Percentiles rank a stretch among this genome's conserved stretches.
Evolutionary conservation across 2,888 invertebrate species (phyloP).

Genomic region (Cantharis rustica): DNA sequence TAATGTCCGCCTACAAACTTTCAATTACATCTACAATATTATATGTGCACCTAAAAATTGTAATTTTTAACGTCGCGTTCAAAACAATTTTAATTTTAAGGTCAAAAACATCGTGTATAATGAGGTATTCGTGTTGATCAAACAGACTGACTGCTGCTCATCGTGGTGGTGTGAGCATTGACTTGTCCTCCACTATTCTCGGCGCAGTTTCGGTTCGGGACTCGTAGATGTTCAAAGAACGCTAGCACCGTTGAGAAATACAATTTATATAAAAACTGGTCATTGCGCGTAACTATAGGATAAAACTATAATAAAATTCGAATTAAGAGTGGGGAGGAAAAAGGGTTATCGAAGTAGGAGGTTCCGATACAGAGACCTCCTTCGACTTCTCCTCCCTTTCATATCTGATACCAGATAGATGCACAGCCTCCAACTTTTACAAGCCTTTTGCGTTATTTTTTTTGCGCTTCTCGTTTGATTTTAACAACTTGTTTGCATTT

Average conservation of each 20-base stretch:
- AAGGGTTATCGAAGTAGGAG: conserved; percentile 51
- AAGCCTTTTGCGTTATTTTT: conserved; percentile 29
- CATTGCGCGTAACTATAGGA: conserved; percentile 41
- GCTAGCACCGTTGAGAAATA: conserved; percentile 23
- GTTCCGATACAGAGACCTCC: conserved; percentile 51
- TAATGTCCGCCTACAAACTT: not conserved
- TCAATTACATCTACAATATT: not conserved
- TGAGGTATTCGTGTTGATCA: conserved; percentile 11
- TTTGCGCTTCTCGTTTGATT: conserved; percentile 14
- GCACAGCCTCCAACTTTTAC: conserved; percentile 44
- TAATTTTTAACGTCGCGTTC: not conserved
- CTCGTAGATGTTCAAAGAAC: not conserved
- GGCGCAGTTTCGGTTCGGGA: not conserved
- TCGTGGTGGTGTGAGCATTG: conserved; percentile 14
- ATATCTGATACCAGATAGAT: conserved; percentile 39
- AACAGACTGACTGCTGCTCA: conserved; percentile 5
- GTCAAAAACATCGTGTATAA: conserved; percentile 22
- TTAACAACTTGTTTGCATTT: conserved; percentile 9
- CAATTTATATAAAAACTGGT: conserved; percentile 29
- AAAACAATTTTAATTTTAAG: conserved; percentile 16
- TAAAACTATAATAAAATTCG: conserved; percentile 54
- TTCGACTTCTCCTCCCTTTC: conserved; percentile 47
- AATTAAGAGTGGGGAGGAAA: conserved; percentile 40
- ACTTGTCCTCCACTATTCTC: conserved; percentile 4
- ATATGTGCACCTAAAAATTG: not conserved